phyloP scores from a whole-genome alignment of 2,113 vertebrate species.

The Apteryx mantelli region DNA sequence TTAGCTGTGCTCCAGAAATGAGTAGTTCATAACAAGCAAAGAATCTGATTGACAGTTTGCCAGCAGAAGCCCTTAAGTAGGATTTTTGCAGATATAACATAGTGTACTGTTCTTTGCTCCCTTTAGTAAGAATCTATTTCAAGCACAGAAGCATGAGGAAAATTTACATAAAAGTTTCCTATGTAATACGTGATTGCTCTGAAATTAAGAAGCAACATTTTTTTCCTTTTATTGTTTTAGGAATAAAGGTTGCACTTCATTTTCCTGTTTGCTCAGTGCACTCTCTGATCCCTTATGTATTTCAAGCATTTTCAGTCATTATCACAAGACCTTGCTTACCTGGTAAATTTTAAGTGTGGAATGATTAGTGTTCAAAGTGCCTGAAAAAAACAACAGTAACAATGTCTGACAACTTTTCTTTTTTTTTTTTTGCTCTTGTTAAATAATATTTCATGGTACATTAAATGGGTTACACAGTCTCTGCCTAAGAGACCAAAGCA shows the following conservation, averaged over 20 bases:
- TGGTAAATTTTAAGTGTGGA: slow-evolving; percentile 36
- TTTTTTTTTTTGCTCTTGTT: background rate
- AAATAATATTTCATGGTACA: slow-evolving; percentile 55
- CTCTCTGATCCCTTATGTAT: background rate
- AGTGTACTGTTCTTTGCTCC: background rate
- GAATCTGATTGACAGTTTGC: slow-evolving; percentile 39
- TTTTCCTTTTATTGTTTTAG: background rate
- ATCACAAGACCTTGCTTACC: background rate
- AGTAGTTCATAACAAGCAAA: background rate
- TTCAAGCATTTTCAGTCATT: slow-evolving; percentile 18
- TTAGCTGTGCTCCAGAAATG: slow-evolving; percentile 14
- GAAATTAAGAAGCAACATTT: slow-evolving; percentile 36
- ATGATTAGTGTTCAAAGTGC: background rate
- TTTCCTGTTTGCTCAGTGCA: background rate
- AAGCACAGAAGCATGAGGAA: background rate
- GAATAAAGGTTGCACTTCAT: slow-evolving; percentile 26
- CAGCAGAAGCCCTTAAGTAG: slow-evolving; percentile 38
- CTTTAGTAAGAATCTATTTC: slow-evolving; percentile 8
- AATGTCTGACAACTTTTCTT: background rate
- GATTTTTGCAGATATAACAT: slow-evolving; percentile 42
- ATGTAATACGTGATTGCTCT: background rate
- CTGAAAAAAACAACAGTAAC: background rate
- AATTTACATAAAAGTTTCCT: slow-evolving; percentile 41
- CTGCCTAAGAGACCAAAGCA: background rate
- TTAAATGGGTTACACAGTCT: background rate